A percentile compares a stretch with the other conserved stretches of the same genome.
These are phyloP conservation scores for Varanus komodoensis DNA, from an alignment of 2,113 vertebrate genomes.

Conservation along the genomic window DNA sequence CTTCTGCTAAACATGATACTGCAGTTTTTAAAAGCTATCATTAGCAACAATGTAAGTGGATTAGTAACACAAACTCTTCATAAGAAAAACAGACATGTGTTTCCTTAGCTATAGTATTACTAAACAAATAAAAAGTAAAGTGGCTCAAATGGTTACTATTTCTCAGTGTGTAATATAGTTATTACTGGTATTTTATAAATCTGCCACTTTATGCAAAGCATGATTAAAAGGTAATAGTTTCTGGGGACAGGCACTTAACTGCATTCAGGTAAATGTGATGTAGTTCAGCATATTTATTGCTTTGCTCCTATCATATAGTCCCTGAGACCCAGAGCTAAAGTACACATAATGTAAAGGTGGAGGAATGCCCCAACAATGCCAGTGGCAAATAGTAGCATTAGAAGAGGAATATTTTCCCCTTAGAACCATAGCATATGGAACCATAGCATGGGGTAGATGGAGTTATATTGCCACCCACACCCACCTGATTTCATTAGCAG, in stretches of 20 bases:
- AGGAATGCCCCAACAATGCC: background rate
- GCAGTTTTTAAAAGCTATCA: background rate
- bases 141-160: background rate
- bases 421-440: background rate
- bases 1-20: background rate
- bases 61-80: background rate
- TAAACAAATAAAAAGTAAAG: background rate
- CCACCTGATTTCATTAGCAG: too few species aligned
- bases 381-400: too few species aligned
- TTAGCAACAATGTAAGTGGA: background rate
- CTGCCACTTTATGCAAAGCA: background rate
- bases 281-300: too few species aligned
- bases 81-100: background rate
- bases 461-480: too few species aligned
- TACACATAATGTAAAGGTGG: background rate
- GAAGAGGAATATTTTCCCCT: background rate
- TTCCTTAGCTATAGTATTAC: background rate
- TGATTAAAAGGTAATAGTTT: too few species aligned
- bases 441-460: background rate
- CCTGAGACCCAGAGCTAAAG: background rate
- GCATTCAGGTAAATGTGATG: too few species aligned
- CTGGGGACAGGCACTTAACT: too few species aligned
- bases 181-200: background rate
- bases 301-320: too few species aligned
- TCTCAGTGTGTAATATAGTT: background rate